Evolutionary conservation across 2,888 invertebrate genomes (phyloP).

Genomic region (Deroplatys truncata): DNA sequence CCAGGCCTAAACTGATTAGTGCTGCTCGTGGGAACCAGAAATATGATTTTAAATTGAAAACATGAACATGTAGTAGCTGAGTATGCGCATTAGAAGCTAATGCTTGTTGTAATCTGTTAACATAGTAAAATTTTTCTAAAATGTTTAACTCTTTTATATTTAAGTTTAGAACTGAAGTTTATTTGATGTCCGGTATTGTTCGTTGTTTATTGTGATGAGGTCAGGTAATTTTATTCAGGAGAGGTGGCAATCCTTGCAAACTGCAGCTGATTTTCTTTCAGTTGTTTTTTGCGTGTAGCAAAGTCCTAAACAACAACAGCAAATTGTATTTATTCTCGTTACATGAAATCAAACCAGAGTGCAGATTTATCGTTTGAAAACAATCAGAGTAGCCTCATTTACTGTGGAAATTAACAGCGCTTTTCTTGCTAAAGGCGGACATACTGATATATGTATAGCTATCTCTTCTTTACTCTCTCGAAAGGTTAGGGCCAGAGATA

Average conservation of each 20-base stretch:
- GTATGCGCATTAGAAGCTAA: background rate
- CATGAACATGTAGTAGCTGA: background rate
- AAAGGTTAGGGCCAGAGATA: no score
- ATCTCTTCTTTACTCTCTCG: no score
- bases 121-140: background rate
- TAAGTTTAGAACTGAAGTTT: background rate
- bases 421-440: no score
- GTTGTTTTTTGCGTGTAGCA: no score
- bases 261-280: no score
- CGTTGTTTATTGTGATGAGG: background rate
- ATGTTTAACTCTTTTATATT: background rate
- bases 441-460: no score
- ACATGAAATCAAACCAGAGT: no score
- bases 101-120: background rate
- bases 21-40: background rate
- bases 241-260: background rate
- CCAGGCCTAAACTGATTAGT: background rate
- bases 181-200: background rate
- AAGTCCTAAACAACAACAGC: no score
- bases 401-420: no score
- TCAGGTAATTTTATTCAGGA: background rate
- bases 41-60: background rate
- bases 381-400: no score
- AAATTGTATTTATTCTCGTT: no score
- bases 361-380: no score